phyloP scores from a whole-genome alignment of 2,797 vertebrate genomes.

The Microctenopoma stevenorrisi region DNA sequence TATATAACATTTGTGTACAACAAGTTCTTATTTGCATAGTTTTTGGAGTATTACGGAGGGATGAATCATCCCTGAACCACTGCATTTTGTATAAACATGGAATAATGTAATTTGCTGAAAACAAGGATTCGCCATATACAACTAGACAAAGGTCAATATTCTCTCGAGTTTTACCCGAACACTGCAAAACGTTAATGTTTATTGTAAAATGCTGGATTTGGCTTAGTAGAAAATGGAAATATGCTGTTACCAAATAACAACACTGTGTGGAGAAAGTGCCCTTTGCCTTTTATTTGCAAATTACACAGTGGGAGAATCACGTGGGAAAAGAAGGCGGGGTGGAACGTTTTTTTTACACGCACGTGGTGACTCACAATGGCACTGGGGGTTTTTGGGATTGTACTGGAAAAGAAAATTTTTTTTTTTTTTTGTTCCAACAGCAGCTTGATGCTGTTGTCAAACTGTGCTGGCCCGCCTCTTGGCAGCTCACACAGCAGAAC shows the following conservation, averaged over 20 bases:
- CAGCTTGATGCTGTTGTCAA: constrained; percentile 38
- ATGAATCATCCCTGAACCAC: constrained; percentile 23
- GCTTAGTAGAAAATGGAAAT: neutral
- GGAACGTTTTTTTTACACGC: neutral
- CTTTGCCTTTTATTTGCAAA: neutral
- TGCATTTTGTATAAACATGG: constrained; percentile 7
- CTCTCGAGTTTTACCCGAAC: neutral
- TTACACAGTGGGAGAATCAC: neutral
- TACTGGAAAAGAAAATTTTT: neutral
- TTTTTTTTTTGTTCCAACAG: constrained; percentile 39
- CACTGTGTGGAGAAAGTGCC: neutral
- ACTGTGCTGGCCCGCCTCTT: constrained; percentile 29
- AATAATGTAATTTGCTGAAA: constrained; percentile 33
- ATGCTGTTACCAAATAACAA: neutral
- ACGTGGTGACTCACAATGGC: neutral
- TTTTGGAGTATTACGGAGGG: constrained; percentile 19
- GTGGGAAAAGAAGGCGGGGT: neutral
- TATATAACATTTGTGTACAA: constrained; percentile 25
- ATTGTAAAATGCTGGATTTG: neutral
- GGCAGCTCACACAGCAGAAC: constrained; percentile 49
- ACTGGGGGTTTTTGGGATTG: neutral
- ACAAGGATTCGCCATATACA: constrained; percentile 15
- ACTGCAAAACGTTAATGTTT: neutral
- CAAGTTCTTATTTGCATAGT: constrained; percentile 17
- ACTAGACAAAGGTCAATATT: constrained; percentile 23